Conservation (phyloP, 2,797 vertebrate species). For the Psittacula derbiana region DNA sequence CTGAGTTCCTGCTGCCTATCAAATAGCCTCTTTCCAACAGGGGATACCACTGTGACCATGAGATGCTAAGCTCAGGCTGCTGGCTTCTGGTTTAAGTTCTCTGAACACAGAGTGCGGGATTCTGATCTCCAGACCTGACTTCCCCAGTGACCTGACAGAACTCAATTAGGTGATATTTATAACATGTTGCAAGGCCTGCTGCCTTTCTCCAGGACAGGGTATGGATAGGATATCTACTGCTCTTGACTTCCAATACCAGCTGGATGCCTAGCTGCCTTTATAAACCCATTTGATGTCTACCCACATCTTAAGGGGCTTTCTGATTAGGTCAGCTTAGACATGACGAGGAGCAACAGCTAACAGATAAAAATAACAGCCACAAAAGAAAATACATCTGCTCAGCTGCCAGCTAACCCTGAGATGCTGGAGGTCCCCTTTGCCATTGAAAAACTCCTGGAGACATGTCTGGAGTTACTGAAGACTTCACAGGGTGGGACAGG, state of each 20-base stretch:
- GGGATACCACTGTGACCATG: fast-evolving
- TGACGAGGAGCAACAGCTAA: background rate
- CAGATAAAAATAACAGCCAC: background rate
- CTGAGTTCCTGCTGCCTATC: background rate
- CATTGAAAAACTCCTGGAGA: background rate
- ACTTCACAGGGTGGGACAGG: background rate
- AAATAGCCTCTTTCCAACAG: background rate
- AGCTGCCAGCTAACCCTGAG: background rate
- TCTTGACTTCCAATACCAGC: background rate
- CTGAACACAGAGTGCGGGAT: background rate
- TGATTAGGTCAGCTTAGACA: background rate
- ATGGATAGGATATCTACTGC: background rate
- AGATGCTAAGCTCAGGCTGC: background rate
- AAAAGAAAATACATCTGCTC: background rate
- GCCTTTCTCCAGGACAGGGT: background rate
- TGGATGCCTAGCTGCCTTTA: background rate
- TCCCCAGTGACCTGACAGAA: background rate
- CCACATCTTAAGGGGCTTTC: background rate
- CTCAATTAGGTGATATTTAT: background rate
- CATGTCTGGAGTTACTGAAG: background rate
- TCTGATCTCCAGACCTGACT: background rate
- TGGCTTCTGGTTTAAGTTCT: background rate
- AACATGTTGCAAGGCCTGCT: background rate
- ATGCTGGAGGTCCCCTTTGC: background rate
- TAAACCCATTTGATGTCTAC: background rate